Conservation (phyloP, 2,888 invertebrate species). For the Bimastos eiseni region DNA sequence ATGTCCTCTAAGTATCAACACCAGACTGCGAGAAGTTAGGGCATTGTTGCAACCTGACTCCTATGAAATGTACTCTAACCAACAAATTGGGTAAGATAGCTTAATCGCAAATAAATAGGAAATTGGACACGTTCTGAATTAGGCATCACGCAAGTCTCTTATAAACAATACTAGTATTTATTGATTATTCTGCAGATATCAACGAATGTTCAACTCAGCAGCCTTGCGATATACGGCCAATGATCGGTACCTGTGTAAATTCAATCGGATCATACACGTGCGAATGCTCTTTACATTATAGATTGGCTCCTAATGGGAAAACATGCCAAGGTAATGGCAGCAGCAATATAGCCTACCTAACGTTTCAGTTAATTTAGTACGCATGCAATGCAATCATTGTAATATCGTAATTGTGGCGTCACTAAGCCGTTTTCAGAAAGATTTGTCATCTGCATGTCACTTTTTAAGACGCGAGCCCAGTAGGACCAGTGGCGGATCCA, state of each 20-base stretch:
- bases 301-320: constrained; percentile 25
- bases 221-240: constrained; percentile 23
- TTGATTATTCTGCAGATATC: constrained; percentile 19
- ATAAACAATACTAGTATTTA: neutral
- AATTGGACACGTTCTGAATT: neutral
- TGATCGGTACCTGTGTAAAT: constrained; percentile 26
- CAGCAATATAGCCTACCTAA: neutral
- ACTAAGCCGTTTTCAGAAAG: neutral
- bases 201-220: constrained; percentile 27
- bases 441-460: neutral
- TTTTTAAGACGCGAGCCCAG: neutral
- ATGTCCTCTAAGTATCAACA: neutral
- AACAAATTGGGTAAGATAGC: neutral
- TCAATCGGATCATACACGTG: constrained; percentile 29
- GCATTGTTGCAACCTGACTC: neutral
- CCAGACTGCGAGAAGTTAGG: neutral
- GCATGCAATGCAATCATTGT: neutral
- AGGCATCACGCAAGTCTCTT: neutral
- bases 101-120: neutral
- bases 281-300: constrained; percentile 19
- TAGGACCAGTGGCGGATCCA: too few species aligned
- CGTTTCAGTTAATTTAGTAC: neutral
- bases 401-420: neutral
- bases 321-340: constrained; percentile 30
- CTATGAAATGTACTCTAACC: neutral